Evolutionary conservation across 2,888 invertebrate genomes (phyloP).

Genomic region (Protophormia terraenovae): DNA sequence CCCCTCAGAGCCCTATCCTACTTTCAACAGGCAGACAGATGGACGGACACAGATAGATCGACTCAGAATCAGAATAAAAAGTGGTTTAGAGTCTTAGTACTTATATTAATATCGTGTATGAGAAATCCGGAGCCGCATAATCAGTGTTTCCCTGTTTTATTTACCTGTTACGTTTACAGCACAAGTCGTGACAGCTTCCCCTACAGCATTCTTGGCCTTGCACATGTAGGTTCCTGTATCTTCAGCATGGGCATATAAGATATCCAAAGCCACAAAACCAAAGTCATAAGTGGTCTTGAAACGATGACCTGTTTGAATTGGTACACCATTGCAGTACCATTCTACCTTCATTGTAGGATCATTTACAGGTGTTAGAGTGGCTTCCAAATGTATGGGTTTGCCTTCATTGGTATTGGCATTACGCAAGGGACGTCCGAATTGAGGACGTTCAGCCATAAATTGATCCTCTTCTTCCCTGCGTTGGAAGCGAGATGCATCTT

Average conservation of each 20-base stretch:
- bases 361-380: constrained; percentile 97
- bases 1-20: too few relatives aligned
- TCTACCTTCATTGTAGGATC: constrained; percentile 99
- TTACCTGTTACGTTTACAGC: constrained; percentile 92
- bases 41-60: too few relatives aligned
- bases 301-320: constrained; percentile 95
- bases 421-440: constrained; percentile 93
- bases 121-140: too few relatives aligned
- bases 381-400: constrained; percentile 94
- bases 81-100: too few relatives aligned
- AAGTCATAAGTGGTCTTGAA: constrained; percentile 98
- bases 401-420: constrained; percentile 94
- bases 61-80: too few relatives aligned
- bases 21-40: too few relatives aligned
- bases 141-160: too few relatives aligned
- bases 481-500: constrained; percentile 90
- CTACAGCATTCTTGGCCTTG: constrained; percentile 95
- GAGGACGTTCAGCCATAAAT: constrained; percentile 91
- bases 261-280: constrained; percentile 97
- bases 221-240: constrained; percentile 99
- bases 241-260: constrained; percentile 97
- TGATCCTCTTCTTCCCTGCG: constrained; percentile 88
- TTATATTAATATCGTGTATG: too few relatives aligned
- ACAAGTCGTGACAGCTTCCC: constrained; percentile 97
- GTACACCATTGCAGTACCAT: constrained; percentile 98